These are phyloP conservation scores for Caenorhabditis latens DNA, from an alignment of 1,140 invertebrate genomes.

Conservation along the genomic window DNA sequence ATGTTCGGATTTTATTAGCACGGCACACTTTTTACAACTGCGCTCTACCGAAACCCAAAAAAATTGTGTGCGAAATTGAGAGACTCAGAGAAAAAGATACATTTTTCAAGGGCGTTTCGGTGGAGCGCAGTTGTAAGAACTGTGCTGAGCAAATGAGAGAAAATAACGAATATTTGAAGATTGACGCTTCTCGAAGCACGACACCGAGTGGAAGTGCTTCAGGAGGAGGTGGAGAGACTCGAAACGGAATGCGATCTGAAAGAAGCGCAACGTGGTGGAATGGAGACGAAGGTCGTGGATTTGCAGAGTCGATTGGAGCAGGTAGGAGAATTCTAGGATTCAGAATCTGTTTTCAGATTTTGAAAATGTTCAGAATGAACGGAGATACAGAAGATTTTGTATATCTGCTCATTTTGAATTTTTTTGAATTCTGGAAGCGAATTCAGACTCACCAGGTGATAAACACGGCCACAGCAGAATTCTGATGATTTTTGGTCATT, in stretches of 20 bases:
- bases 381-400: too few species aligned
- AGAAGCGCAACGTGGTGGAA: constrained; percentile 42
- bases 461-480: too few species aligned
- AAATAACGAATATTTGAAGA: background rate
- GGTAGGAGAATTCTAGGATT: too few species aligned
- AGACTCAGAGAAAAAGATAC: too few species aligned
- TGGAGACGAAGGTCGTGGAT: constrained; percentile 28
- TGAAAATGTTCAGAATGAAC: too few species aligned
- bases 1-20: background rate
- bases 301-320: constrained; percentile 21
- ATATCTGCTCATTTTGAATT: too few species aligned
- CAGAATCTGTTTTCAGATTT: too few species aligned
- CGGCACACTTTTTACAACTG: background rate
- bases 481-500: too few species aligned
- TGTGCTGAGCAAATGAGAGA: too few species aligned
- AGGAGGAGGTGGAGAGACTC: constrained; percentile 22
- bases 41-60: background rate
- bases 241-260: constrained; percentile 45
- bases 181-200: constrained; percentile 28
- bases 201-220: constrained; percentile 15
- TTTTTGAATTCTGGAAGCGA: too few species aligned
- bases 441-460: too few species aligned
- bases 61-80: background rate
- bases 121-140: too few species aligned
- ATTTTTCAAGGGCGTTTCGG: background rate